Conservation (phyloP, 2,113 vertebrate species). For the Capreolus pygargus region DNA sequence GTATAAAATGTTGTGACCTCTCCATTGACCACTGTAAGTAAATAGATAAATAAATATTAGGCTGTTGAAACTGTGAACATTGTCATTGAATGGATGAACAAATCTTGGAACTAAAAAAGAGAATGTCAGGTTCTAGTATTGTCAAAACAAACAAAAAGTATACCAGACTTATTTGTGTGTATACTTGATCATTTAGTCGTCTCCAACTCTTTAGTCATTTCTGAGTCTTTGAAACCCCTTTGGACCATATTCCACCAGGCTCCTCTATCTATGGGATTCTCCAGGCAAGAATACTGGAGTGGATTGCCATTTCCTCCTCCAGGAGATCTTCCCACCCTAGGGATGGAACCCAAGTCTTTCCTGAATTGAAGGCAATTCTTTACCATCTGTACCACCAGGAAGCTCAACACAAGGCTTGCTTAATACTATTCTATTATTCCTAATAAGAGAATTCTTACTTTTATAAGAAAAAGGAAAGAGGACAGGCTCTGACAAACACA, state of each 20-base stretch:
- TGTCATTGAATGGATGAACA: neutral
- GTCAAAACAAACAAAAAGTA: neutral
- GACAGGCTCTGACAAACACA: accelerated
- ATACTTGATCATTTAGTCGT: neutral
- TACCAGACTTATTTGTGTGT: neutral
- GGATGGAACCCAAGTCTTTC: neutral
- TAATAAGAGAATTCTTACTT: neutral
- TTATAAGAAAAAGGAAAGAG: neutral
- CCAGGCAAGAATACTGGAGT: neutral
- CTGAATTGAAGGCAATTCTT: neutral
- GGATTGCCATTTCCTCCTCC: neutral
- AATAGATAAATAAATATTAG: neutral
- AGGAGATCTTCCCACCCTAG: neutral
- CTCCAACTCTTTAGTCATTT: neutral
- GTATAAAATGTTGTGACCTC: neutral
- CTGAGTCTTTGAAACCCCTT: neutral
- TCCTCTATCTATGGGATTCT: neutral
- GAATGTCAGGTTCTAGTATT: neutral
- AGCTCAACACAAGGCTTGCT: neutral
- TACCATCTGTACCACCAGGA: neutral
- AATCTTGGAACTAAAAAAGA: neutral
- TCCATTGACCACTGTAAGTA: neutral
- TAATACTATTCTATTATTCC: neutral
- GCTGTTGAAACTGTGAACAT: neutral
- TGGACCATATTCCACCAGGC: neutral